These are phyloP conservation scores for Elymnias hypermnestra DNA, from an alignment of 1,140 invertebrate genomes.

Conservation along the genomic window DNA sequence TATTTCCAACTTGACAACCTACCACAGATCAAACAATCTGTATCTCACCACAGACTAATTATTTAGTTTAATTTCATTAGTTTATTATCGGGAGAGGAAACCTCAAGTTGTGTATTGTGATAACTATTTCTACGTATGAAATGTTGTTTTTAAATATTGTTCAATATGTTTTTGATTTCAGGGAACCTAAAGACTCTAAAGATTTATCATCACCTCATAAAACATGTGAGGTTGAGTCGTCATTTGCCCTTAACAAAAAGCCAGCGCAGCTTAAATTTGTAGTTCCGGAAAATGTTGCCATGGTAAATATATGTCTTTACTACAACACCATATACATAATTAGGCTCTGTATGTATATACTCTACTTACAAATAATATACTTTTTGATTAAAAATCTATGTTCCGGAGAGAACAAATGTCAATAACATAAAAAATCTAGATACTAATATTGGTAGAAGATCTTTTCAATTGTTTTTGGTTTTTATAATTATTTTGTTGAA, in stretches of 20 bases:
- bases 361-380: not conserved
- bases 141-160: not conserved
- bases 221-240: slow-evolving; percentile 34
- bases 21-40: too few species aligned
- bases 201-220: slow-evolving; percentile 38
- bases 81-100: too few species aligned
- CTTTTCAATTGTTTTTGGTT: too few species aligned
- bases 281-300: slow-evolving; percentile 45
- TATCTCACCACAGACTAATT: too few species aligned
- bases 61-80: too few species aligned
- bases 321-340: not conserved
- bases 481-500: too few species aligned
- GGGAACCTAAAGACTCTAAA: slow-evolving; percentile 51
- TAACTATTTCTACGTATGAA: too few species aligned
- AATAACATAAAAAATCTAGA: too few species aligned
- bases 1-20: too few species aligned
- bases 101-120: too few species aligned
- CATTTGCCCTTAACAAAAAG: slow-evolving; percentile 41
- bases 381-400: not conserved
- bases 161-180: slow-evolving; percentile 27
- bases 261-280: slow-evolving; percentile 48
- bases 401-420: too few species aligned
- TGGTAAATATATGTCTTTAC: slow-evolving; percentile 26
- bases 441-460: too few species aligned
- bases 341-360: not conserved